Conservation (phyloP, 2,888 invertebrate species). For the Biston stratarius region DNA sequence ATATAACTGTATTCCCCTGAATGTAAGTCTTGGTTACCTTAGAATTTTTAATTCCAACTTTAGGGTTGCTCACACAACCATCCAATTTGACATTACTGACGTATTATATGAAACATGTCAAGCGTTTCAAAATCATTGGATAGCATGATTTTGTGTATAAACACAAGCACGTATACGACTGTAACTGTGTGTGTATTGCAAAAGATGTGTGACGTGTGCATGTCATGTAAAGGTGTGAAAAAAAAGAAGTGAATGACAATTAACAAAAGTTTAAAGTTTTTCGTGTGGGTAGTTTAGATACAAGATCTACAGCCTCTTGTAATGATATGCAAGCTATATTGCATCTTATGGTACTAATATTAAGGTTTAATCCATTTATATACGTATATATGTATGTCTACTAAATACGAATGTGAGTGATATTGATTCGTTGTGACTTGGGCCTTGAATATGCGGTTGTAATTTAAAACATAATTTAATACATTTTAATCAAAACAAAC, state of each 20-base stretch:
- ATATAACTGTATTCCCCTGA: no score
- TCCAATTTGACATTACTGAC: no score
- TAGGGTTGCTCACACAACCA: no score
- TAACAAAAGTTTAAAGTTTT: slow-evolving; percentile 47
- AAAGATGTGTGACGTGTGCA: slow-evolving; percentile 59
- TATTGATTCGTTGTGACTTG: not conserved
- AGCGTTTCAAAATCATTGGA: not conserved
- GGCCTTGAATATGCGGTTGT: not conserved
- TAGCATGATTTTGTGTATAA: slow-evolving; percentile 21
- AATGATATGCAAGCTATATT: slow-evolving; percentile 4
- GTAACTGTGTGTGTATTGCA: slow-evolving; percentile 45
- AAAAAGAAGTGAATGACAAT: slow-evolving; percentile 84
- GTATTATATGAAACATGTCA: not conserved
- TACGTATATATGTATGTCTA: not conserved
- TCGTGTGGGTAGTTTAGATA: slow-evolving; percentile 1
- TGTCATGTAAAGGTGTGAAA: slow-evolving; percentile 64
- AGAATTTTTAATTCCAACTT: no score
- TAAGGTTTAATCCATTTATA: slow-evolving; percentile 1
- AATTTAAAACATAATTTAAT: not conserved
- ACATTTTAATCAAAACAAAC: not conserved
- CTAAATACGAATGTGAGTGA: slow-evolving; percentile 8
- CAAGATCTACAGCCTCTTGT: not conserved
- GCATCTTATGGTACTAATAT: slow-evolving; percentile 5
- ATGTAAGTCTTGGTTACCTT: no score
- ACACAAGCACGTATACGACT: slow-evolving; percentile 32